Evolutionary conservation across 2,797 vertebrate genomes (phyloP), one percentile per base, ranked within the genome.

Genomic region (Allobates femoralis): DNA sequence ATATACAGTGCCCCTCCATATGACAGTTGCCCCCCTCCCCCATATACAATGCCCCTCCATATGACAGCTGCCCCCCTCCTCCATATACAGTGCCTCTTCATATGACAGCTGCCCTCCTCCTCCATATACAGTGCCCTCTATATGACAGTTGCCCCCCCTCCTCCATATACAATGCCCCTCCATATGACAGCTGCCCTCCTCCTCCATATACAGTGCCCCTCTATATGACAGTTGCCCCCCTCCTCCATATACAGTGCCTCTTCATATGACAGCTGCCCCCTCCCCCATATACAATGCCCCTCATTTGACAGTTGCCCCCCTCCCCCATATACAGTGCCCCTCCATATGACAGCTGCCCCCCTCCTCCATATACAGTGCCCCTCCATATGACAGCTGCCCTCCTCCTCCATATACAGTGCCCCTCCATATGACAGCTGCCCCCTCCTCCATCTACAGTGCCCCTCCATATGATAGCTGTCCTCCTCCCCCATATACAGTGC

Each of bases 1-100:
- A 94, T 94, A 99, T 97, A 97, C 96, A 91, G 16, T 94, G 95
- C 92, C 88, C n/a, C n/a, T n/a, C n/a, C n/a, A n/a, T n/a, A n/a
- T n/a, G n/a, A n/a, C n/a, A n/a, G n/a, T n/a, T n/a, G n/a, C n/a
- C n/a, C n/a, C n/a, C n/a, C n/a, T n/a, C n/a, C 53, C 26, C 11
- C 60, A 12, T 3, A 66, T 18, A 46, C 5, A 21, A 12, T 30
- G 26, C 76, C 55, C 28, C 5, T 46, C 19, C 30, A n/a, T n/a
- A n/a, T n/a, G n/a, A n/a, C n/a, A n/a, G n/a, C n/a, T n/a, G n/a
- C n/a, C n/a, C n/a, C n/a, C n/a, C 71, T 28, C 14, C n/a, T 16
- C 94, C 60, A 12, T 3, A 66, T 18, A 46, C 5, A 21, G 6
- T 30, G 26, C 76, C 55, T 21, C 5, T 46, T 14, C 30, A n/a